Base-by-base conservation (phyloP, 2,888 invertebrate species). In the Colostygia pectinataria region DNA sequence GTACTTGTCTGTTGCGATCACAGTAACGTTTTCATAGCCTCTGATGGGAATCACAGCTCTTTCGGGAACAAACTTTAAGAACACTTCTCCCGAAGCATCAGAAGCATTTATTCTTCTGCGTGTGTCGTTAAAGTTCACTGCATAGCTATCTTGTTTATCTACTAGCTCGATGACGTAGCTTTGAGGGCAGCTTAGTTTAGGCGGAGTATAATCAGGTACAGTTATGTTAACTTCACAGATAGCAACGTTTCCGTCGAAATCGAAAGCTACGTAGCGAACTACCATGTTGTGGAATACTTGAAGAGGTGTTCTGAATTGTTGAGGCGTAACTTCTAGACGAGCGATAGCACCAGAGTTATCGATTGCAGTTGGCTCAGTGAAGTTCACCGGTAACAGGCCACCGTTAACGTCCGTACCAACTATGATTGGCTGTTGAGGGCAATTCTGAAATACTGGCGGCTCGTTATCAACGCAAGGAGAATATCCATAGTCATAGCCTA, bases 221-320 rank as follows among this genome's bases (percentile, higher is more conserved):
- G 98, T 97, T 20, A 99, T 97, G 68, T 98, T 97, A 20, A 99
- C 97, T 91, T 97, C 96, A 74, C 99, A 99, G 74, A 98, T 97
- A 8, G 98, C 99, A 8, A 98, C 98, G 74, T 99, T 99, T 61
- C 98, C 98, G 73, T 98, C 98, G 68, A 97, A 97, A 86, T 99
- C 99, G 70, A 97, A 99, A 2, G 99, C 99, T 0, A 98, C 95
- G 71, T 98, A 99, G 87, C 97, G 95, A 0, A 98, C 97, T 18
- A 97, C 96, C 71, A 96, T 96, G 59, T 98, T 97, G 72, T 97
- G 94, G 81, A 98, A 97, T 7, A 97, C 93, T 75, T 94, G 93
- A 58, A 96, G 92, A 0, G 98, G 98, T 0, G 97, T 97, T 71
- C 92, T 94, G 83, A 98, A 98, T 65, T 96, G 97, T 62, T 95